Evolutionary conservation across 2,113 vertebrate species (phyloP), one percentile per base, ranked within the genome.

Genomic region (Holacanthus passer): DNA sequence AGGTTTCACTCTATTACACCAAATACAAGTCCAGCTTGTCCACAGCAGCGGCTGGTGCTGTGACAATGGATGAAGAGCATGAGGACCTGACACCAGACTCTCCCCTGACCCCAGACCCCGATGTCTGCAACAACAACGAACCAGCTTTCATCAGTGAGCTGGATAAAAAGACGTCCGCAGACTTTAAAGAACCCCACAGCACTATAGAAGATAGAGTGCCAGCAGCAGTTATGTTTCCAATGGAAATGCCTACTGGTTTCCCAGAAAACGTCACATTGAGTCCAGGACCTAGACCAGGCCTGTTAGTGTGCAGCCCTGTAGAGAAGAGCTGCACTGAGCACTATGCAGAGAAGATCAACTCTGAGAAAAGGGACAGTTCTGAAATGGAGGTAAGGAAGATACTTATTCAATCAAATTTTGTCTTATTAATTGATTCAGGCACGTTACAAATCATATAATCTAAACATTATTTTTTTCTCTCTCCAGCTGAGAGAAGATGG

Each of bases 201-300:
- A 87, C 70, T 74, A 68, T 92, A 88, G 92, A 92, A 63, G 96
- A 96, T 66, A 92, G 92, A 87, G 89, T 88, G 72, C 82, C 95
- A 80, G 94, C 94, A 90, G 92, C 92, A 5, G 95, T 94, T 97
- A 96, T 97, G 97, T 99, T 99, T 99, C 97, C 98, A 93, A 96
- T 97, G 98, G 98, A 99, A 99, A 98, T 95, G 81, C 95, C 95
- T 89, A 84, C 95, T 92, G 94, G 94, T 86, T 95, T 95, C 94
- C 94, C 96, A 83, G 94, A 96, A 80, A 95, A 92, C 43, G 20
- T 94, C 91, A 87, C 81, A 24, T 89, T 96, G 90, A 90, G 95
- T 87, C 95, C 95, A 82, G 95, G 90, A 62, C 87, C 93, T 19
- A 77, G 79, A 71, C 92, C 94, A 2, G 91, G 87, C 65, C 91